Conservation (phyloP, 2,888 invertebrate genomes). For the Carterocephalus palaemon region DNA sequence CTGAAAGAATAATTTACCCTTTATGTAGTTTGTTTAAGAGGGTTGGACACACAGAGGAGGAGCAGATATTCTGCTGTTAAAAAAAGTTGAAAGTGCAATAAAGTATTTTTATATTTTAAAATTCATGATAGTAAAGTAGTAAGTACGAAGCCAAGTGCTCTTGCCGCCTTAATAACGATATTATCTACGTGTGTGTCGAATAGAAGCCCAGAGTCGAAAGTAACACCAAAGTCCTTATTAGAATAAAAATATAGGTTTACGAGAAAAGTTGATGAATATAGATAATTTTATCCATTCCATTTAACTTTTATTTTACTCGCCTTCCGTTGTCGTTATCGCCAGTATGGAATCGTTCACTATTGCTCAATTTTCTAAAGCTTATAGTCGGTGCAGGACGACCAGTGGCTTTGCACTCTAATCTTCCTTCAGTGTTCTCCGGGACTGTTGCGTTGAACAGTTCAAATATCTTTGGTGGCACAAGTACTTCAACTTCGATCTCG, state of each 20-base stretch:
- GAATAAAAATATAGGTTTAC: not conserved
- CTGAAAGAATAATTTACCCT: too few species aligned
- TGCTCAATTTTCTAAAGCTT: conserved; percentile 87
- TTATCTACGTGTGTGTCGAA: too few species aligned
- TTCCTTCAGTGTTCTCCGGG: conserved; percentile 80
- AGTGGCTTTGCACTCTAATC: conserved; percentile 86
- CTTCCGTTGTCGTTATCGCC: conserved; percentile 82
- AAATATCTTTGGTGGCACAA: conserved; percentile 89
- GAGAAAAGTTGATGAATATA: not conserved
- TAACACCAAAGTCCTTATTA: too few species aligned
- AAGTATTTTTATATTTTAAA: too few species aligned
- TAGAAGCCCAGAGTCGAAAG: too few species aligned
- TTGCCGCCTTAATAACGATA: too few species aligned
- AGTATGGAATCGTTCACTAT: conserved; percentile 79
- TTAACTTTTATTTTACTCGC: conserved; percentile 36
- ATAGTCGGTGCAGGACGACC: conserved; percentile 90
- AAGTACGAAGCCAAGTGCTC: too few species aligned
- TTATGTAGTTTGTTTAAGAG: too few species aligned
- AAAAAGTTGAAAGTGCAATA: too few species aligned
- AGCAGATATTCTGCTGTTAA: too few species aligned
- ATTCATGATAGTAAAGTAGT: too few species aligned
- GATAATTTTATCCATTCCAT: not conserved
- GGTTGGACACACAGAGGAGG: too few species aligned
- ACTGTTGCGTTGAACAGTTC: conserved; percentile 86
- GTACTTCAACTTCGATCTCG: conserved; percentile 82